Base-by-base conservation (phyloP, 2,797 vertebrate species). In the Esox lucius region DNA sequence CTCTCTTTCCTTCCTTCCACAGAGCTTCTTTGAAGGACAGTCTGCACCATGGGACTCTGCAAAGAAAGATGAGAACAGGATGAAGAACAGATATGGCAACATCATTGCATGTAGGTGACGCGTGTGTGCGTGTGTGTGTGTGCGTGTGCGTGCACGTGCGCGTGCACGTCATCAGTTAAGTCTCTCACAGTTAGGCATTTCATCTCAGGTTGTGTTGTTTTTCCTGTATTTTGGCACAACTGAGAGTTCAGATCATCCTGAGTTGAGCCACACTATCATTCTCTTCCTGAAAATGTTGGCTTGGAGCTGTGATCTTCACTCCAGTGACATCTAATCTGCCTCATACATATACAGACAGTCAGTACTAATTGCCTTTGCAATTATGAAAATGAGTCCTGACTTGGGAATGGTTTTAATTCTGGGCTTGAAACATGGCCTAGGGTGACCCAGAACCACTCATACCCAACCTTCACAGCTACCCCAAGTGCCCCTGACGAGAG, bases 71-170 rank as follows among this genome's bases (percentile, higher is more conserved):
- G 98, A 99, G 92, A 99, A 99, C 94, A 95, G 98, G 85, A 97
- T 98, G 96, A 99, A 99, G 94, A 99, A 99, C 81, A 96, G 98
- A 91, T 99, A 99, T 0, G 97, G 97, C 80, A 99, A 99, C 93
- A 99, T 99, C 93, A 99, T 99, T 71, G 98, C 98, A 80, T 99
- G 98, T 99, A 94, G 16, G 71, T 64, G 9, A 11, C 42, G 39
- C 42, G 5, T 9, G 39, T 42, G 5, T 42, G 39, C 42, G 28
- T 31, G 28, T 31, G 28, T 31, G 28, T 31, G 28, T 31, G 9
- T 31, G 28, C 3, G 3, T 46, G 42, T 46, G 9, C 3, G 42
- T 13, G 9, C 13, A 42, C 46, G 9, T 46, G 42, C 46, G 9
- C 3, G 42, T 13, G 1, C 13, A 42, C 46, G 42, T 46, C 3